A percentile compares a stretch with the other conserved stretches of the same genome.
phyloP scores from a whole-genome alignment of 2,113 vertebrate genomes.

The Laticauda colubrina region DNA sequence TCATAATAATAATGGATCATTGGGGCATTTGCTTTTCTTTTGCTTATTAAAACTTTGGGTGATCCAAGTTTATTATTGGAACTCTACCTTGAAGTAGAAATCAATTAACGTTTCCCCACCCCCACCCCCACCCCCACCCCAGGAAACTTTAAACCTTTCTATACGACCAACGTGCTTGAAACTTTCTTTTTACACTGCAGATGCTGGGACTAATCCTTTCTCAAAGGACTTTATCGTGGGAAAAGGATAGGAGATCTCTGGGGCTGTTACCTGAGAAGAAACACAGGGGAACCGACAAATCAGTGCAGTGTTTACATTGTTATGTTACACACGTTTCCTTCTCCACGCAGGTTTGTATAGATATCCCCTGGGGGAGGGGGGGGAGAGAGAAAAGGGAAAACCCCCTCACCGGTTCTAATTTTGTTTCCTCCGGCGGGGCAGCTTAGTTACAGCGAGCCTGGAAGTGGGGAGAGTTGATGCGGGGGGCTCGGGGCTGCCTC shows the following conservation, averaged over 20 bases:
- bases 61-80: not conserved
- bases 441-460: constrained; percentile 2
- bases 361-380: too few relatives aligned
- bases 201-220: not conserved
- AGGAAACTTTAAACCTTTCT: not conserved
- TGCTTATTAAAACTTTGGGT: not conserved
- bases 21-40: not conserved
- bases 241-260: not conserved
- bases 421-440: not conserved
- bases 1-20: not conserved
- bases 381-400: too few relatives aligned
- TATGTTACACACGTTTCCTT: not conserved
- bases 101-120: not conserved
- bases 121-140: too few relatives aligned
- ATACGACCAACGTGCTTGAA: not conserved
- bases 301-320: not conserved
- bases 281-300: not conserved
- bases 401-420: not conserved
- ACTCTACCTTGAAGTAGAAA: not conserved
- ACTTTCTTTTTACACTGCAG: not conserved
- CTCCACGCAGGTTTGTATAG: not conserved
- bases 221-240: not conserved
- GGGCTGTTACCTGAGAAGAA: not conserved
- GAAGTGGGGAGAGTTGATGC: not conserved
- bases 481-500: not conserved